A percentile compares a stretch with the other conserved stretches of the same genome.
These are phyloP conservation scores for Thereva nobilitata DNA, from an alignment of 2,888 invertebrate species.

Conservation along the genomic window DNA sequence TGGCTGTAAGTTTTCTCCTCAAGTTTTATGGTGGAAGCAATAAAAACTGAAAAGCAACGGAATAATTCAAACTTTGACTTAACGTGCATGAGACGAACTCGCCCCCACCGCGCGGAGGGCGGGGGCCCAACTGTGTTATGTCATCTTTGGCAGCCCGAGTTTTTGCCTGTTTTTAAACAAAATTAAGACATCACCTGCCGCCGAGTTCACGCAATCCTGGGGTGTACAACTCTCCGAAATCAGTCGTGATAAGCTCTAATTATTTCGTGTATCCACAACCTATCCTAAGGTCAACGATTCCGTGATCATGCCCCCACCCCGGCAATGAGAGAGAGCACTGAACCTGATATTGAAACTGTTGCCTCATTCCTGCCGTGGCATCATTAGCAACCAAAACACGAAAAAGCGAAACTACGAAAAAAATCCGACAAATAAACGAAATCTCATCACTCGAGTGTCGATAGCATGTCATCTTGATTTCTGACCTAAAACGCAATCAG, in stretches of 20 bases:
- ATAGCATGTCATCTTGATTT: slow-evolving; percentile 40
- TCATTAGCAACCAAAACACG: slow-evolving; percentile 18
- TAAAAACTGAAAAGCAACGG: slow-evolving; percentile 28
- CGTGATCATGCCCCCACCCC: slow-evolving; percentile 27
- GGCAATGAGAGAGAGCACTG: slow-evolving; percentile 21
- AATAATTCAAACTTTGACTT: slow-evolving; percentile 4
- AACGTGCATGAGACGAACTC: too few relatives aligned
- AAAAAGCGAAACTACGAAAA: not conserved
- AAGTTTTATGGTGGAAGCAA: slow-evolving; percentile 23
- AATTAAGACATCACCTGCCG: too few relatives aligned
- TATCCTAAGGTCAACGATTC: slow-evolving; percentile 30
- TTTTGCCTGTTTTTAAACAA: too few relatives aligned
- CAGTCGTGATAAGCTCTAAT: slow-evolving; percentile 10
- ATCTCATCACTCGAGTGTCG: slow-evolving; percentile 20
- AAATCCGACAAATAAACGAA: not conserved
- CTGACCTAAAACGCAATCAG: slow-evolving; percentile 37
- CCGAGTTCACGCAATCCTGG: too few relatives aligned
- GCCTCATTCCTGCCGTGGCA: slow-evolving; percentile 16
- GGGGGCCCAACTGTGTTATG: too few relatives aligned
- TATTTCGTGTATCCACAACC: slow-evolving; percentile 27
- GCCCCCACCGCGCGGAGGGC: too few relatives aligned
- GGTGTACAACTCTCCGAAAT: too few relatives aligned
- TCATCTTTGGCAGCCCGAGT: too few relatives aligned
- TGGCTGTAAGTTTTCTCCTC: slow-evolving; percentile 1
- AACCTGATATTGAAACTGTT: slow-evolving; percentile 29